These are phyloP conservation scores for Thalassophryne amazonica DNA, from an alignment of 2,797 vertebrate species.

Conservation along the genomic window DNA sequence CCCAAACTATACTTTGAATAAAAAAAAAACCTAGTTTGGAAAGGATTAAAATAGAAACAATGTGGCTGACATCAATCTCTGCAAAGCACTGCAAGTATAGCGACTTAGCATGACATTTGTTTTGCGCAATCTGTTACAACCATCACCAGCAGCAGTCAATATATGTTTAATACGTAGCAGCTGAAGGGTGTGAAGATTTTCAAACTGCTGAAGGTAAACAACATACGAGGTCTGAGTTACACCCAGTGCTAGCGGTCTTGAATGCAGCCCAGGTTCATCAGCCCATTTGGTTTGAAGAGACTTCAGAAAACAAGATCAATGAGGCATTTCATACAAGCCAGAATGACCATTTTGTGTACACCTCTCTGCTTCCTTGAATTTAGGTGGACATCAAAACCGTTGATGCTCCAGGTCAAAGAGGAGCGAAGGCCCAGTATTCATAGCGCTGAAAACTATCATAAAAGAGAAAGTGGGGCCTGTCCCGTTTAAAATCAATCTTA, in stretches of 20 bases:
- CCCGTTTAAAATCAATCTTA: constrained; percentile 23
- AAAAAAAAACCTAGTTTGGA: constrained; percentile 40
- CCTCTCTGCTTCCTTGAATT: constrained; percentile 41
- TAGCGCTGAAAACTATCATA: constrained; percentile 52
- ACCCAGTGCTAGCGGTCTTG: constrained; percentile 23
- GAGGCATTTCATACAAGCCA: constrained; percentile 24
- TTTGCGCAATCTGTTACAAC: constrained; percentile 66
- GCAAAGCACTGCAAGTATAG: constrained; percentile 64
- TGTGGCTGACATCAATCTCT: constrained; percentile 60
- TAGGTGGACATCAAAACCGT: constrained; percentile 35
- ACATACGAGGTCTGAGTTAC: constrained; percentile 27
- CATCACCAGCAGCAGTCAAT: constrained; percentile 55
- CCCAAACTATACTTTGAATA: constrained; percentile 36
- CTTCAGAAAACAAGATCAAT: constrained; percentile 20
- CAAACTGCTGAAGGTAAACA: constrained; percentile 43
- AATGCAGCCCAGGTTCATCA: constrained; percentile 26
- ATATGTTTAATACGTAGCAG: constrained; percentile 42
- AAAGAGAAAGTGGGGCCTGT: constrained; percentile 16
- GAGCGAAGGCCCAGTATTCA: constrained; percentile 31
- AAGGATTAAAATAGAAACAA: constrained; percentile 44
- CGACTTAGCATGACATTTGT: constrained; percentile 56
- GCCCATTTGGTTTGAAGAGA: constrained; percentile 10
- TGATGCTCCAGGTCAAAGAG: constrained; percentile 26
- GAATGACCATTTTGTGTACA: constrained; percentile 36
- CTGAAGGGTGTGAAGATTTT: constrained; percentile 29